Conservation (phyloP, 2,797 vertebrate genomes). For the Gadopsis bispinosus region DNA sequence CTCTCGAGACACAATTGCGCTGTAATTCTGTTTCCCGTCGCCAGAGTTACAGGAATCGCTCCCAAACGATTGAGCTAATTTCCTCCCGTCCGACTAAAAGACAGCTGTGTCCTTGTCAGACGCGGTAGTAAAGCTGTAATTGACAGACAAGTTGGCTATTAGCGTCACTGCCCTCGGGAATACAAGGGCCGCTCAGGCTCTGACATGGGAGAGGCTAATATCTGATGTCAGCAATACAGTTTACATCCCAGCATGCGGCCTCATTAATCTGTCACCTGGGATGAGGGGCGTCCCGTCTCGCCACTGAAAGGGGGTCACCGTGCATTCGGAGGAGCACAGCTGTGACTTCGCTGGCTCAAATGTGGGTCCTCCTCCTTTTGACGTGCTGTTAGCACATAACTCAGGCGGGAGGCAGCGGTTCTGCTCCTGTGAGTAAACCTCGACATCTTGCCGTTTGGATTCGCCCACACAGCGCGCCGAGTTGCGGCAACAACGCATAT, state of each 20-base stretch:
- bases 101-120: constrained; percentile 66
- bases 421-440: constrained; percentile 19
- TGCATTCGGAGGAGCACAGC: constrained; percentile 58
- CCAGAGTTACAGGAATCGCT: constrained; percentile 43
- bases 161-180: constrained; percentile 41
- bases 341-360: constrained; percentile 51
- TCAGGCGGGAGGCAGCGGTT: background rate
- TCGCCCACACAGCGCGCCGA: constrained; percentile 9
- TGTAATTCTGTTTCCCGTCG: constrained; percentile 52
- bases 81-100: constrained; percentile 37
- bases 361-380: constrained; percentile 36
- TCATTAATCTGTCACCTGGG: constrained; percentile 68
- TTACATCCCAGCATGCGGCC: constrained; percentile 35
- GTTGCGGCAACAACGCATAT: constrained; percentile 16
- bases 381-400: constrained; percentile 1
- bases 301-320: constrained; percentile 40
- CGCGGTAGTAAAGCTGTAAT: constrained; percentile 46
- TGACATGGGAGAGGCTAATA: constrained; percentile 62
- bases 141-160: constrained; percentile 51
- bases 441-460: constrained; percentile 30
- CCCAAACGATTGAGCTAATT: constrained; percentile 37
- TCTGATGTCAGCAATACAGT: constrained; percentile 57
- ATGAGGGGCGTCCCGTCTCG: constrained; percentile 35
- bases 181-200: constrained; percentile 20
- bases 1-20: constrained; percentile 30